Evolutionary conservation across 2,888 invertebrate species (phyloP).

Genomic region (Clunio marinus): DNA sequence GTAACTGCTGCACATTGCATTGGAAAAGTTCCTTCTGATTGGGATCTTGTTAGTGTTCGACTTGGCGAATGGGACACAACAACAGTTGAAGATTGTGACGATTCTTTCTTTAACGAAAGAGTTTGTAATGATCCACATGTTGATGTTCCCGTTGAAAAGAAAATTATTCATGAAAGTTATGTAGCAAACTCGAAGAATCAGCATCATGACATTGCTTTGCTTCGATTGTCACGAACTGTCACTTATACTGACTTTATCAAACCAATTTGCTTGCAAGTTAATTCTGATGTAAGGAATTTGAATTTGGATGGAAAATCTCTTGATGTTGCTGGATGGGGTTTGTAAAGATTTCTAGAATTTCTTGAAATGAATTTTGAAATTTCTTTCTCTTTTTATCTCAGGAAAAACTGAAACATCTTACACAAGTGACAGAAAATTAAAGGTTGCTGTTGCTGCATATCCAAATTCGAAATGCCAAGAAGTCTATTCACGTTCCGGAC

Average conservation of each 20-base stretch:
- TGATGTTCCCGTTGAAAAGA: constrained; percentile 60
- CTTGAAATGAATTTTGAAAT: background rate
- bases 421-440: background rate
- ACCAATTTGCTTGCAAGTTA: constrained; percentile 60
- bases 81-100: constrained; percentile 58
- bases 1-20: constrained; percentile 24
- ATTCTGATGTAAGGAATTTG: constrained; percentile 45
- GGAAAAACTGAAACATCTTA: background rate
- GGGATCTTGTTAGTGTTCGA: constrained; percentile 55
- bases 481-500: background rate
- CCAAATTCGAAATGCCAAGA: background rate
- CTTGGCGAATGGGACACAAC: constrained; percentile 56
- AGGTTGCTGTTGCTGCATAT: background rate
- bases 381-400: background rate
- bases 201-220: constrained; percentile 66
- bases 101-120: constrained; percentile 40
- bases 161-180: constrained; percentile 64
- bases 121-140: constrained; percentile 60
- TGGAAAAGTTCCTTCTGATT: constrained; percentile 54
- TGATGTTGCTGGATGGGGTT: constrained; percentile 5
- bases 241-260: constrained; percentile 56
- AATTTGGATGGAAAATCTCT: constrained; percentile 43
- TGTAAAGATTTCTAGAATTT: too few relatives aligned
- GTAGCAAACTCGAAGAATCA: constrained; percentile 57
- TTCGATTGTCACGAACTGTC: constrained; percentile 58